phyloP scores from a whole-genome alignment of 1,140 invertebrate species.

The Pachypsylla venusta region DNA sequence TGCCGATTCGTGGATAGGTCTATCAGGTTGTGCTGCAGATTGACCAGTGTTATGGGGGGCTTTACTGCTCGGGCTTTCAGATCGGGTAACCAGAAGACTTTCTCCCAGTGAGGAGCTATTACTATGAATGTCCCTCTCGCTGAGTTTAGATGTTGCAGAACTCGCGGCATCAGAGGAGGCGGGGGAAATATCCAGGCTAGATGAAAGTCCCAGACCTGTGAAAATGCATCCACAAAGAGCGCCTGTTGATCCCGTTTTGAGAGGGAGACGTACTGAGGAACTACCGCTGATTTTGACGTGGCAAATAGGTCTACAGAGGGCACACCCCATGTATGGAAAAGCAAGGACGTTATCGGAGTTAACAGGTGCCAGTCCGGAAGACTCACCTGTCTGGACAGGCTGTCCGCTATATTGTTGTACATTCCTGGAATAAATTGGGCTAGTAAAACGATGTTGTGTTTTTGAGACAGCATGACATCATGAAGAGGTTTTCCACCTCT shows the following conservation, averaged over 20 bases:
- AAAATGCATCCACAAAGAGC: slow-evolving; percentile 26
- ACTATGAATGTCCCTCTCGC: slow-evolving; percentile 23
- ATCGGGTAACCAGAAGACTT: slow-evolving; percentile 28
- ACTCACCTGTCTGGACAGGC: slow-evolving; percentile 22
- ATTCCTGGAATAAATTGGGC: slow-evolving; percentile 21
- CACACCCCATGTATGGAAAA: slow-evolving; percentile 26
- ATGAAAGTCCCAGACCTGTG: slow-evolving; percentile 24
- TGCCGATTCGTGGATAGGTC: slow-evolving; percentile 24
- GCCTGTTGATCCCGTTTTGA: slow-evolving; percentile 23
- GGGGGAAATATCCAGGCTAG: slow-evolving; percentile 30
- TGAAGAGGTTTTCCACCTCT: slow-evolving; percentile 16
- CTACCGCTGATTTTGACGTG: slow-evolving; percentile 24
- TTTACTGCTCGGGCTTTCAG: slow-evolving; percentile 13
- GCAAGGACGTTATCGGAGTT: slow-evolving; percentile 18
- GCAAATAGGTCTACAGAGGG: slow-evolving; percentile 29
- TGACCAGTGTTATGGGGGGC: background rate
- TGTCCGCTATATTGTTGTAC: slow-evolving; percentile 27
- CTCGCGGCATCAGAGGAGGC: slow-evolving; percentile 27
- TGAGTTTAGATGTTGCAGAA: slow-evolving; percentile 27
- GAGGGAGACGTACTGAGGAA: slow-evolving; percentile 24
- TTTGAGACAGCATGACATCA: slow-evolving; percentile 14
- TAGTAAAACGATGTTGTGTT: slow-evolving; percentile 23
- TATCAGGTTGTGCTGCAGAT: slow-evolving; percentile 17
- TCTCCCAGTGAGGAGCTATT: slow-evolving; percentile 27
- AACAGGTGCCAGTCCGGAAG: slow-evolving; percentile 29